These are phyloP conservation scores for Alitta virens DNA, from an alignment of 2,888 invertebrate genomes.

Conservation along the genomic window DNA sequence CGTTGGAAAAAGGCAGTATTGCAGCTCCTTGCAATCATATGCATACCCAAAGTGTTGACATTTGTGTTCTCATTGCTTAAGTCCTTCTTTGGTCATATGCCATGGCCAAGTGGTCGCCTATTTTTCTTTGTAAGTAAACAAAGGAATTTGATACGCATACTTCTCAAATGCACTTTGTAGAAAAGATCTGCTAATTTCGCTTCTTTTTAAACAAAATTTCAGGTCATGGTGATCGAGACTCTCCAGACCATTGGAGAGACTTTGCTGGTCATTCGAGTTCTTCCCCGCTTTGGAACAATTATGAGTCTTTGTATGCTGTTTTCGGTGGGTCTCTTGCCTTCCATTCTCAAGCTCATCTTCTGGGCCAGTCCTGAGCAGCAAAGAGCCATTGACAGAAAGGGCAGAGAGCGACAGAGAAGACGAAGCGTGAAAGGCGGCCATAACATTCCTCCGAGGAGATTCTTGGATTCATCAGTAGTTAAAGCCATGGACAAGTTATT, in stretches of 20 bases:
- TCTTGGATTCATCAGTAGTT: not conserved
- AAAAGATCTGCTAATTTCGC: no score
- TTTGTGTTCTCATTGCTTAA: conserved; percentile 62
- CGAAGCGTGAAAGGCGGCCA: not conserved
- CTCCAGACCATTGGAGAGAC: conserved; percentile 3
- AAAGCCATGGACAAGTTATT: no score
- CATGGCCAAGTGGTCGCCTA: conserved; percentile 33
- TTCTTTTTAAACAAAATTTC: no score
- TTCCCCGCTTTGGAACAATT: conserved; percentile 15
- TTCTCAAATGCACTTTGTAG: no score
- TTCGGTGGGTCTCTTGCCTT: conserved; percentile 85
- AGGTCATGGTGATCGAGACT: conserved; percentile 1
- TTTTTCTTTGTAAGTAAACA: conserved; percentile 37
- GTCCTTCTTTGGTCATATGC: conserved; percentile 40
- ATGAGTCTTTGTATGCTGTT: conserved; percentile 73
- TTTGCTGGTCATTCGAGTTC: conserved; percentile 1
- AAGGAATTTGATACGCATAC: no score
- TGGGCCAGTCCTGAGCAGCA: not conserved
- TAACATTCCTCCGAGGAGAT: not conserved
- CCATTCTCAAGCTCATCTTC: conserved; percentile 62
- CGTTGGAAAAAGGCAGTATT: not conserved
- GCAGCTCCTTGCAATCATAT: conserved; percentile 74
- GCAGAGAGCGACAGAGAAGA: no score
- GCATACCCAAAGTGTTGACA: conserved; percentile 84
- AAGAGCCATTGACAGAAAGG: no score